Conservation (phyloP, 1,140 invertebrate species). For the Drosophila baimaii region DNA sequence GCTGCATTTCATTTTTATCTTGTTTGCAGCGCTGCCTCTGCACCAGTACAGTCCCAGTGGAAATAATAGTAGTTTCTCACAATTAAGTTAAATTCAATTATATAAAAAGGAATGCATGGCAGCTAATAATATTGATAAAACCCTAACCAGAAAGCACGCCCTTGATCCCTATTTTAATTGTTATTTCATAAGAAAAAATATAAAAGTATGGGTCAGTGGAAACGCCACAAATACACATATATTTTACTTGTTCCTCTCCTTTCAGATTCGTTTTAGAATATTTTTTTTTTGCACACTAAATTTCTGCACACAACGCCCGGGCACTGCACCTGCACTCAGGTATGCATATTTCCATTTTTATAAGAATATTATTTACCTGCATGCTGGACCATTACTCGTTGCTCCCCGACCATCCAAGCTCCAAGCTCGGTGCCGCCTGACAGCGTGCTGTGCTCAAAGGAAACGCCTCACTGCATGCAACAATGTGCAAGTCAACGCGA, state of each 20-base stretch:
- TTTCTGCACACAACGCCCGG: neutral
- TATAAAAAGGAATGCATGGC: neutral
- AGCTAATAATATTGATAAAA: too few species aligned
- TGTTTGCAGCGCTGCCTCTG: constrained; percentile 4
- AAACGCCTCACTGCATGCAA: constrained; percentile 73
- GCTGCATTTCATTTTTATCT: constrained; percentile 69
- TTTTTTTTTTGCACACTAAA: neutral
- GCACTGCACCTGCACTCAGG: constrained; percentile 5
- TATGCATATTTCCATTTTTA: constrained; percentile 39
- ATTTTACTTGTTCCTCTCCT: neutral
- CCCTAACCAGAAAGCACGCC: too few species aligned
- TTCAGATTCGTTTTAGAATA: neutral
- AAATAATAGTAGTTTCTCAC: neutral
- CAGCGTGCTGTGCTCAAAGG: constrained; percentile 67
- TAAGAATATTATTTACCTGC: constrained; percentile 67
- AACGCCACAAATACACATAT: neutral
- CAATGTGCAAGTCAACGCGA: constrained; percentile 76
- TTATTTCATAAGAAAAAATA: too few species aligned
- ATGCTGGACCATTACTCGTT: constrained; percentile 55
- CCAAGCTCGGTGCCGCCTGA: constrained; percentile 38
- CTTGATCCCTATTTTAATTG: too few species aligned
- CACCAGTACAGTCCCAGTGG: constrained; percentile 9
- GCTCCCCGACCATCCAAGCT: constrained; percentile 28
- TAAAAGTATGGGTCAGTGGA: neutral
- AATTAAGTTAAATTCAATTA: neutral